These are phyloP conservation scores for Ligdia adustata DNA, from an alignment of 2,888 invertebrate species.

Conservation along the genomic window DNA sequence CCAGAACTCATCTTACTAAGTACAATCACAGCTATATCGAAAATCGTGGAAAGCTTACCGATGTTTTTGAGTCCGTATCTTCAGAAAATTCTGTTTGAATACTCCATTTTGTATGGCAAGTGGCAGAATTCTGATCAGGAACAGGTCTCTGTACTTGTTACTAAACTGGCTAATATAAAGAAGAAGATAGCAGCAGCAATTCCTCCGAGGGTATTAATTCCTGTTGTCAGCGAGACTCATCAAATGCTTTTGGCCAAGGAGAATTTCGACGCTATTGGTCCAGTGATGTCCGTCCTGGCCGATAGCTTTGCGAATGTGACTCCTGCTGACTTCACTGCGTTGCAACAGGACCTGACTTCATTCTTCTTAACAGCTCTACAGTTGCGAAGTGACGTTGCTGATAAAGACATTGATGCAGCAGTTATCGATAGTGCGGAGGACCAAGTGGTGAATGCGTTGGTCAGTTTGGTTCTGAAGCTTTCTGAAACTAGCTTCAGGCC, in stretches of 20 bases:
- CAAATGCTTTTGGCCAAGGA: slow-evolving; percentile 83
- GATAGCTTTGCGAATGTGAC: slow-evolving; percentile 88
- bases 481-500: slow-evolving; percentile 96
- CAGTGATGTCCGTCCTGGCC: slow-evolving; percentile 90
- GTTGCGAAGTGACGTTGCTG: slow-evolving; percentile 84
- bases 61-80: slow-evolving; percentile 94
- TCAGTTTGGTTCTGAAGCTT: slow-evolving; percentile 91
- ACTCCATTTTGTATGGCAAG: slow-evolving; percentile 84
- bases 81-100: slow-evolving; percentile 86
- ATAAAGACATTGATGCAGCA: slow-evolving; percentile 54
- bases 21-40: slow-evolving; percentile 90
- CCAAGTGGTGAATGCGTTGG: slow-evolving; percentile 90
- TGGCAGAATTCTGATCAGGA: slow-evolving; percentile 77
- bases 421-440: slow-evolving; percentile 87
- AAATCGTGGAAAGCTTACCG: slow-evolving; percentile 91
- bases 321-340: slow-evolving; percentile 85
- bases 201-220: slow-evolving; percentile 90
- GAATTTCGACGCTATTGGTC: slow-evolving; percentile 85
- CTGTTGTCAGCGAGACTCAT: slow-evolving; percentile 88
- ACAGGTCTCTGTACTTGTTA: slow-evolving; percentile 79
- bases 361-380: slow-evolving; percentile 90
- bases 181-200: slow-evolving; percentile 87
- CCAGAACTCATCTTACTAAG: slow-evolving; percentile 87
- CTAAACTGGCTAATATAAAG: slow-evolving; percentile 85
- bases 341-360: slow-evolving; percentile 87